Evolutionary conservation across 1,140 invertebrate species (phyloP).

Genomic region (Oedothorax gibbosus): DNA sequence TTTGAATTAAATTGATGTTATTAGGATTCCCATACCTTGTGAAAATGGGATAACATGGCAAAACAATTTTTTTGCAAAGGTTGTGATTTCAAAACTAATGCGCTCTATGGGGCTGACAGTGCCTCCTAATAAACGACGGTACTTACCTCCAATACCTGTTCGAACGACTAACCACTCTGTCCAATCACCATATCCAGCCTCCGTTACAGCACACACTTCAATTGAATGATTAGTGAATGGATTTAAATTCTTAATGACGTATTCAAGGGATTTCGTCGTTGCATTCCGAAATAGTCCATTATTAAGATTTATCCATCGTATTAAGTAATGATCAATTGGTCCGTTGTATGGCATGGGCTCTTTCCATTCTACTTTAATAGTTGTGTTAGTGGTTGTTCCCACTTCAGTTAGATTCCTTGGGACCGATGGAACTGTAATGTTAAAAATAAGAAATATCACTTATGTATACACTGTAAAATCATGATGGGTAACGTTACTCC

Average conservation of each 20-base stretch:
- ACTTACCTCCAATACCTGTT: constrained; percentile 43
- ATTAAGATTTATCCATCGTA: neutral
- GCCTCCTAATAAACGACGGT: too few relatives aligned
- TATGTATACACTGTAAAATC: too few relatives aligned
- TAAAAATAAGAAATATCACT: too few relatives aligned
- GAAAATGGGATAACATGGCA: too few relatives aligned
- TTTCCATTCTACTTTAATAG: constrained; percentile 18
- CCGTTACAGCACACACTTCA: constrained; percentile 71
- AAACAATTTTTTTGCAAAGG: too few relatives aligned
- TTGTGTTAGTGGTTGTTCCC: neutral
- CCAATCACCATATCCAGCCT: constrained; percentile 67
- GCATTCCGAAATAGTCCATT: neutral
- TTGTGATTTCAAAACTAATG: too few relatives aligned
- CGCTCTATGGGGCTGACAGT: too few relatives aligned
- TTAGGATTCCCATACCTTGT: too few relatives aligned
- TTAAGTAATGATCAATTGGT: neutral
- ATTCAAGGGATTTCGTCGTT: neutral
- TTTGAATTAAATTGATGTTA: too few relatives aligned
- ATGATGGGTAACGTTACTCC: too few relatives aligned
- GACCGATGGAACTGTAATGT: neutral
- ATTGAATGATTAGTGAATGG: constrained; percentile 69
- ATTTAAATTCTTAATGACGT: neutral
- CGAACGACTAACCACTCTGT: constrained; percentile 65
- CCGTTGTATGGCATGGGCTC: neutral
- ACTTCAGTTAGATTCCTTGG: neutral